Evolutionary conservation across 2,113 vertebrate genomes (phyloP).

Genomic region (Felis chaus): DNA sequence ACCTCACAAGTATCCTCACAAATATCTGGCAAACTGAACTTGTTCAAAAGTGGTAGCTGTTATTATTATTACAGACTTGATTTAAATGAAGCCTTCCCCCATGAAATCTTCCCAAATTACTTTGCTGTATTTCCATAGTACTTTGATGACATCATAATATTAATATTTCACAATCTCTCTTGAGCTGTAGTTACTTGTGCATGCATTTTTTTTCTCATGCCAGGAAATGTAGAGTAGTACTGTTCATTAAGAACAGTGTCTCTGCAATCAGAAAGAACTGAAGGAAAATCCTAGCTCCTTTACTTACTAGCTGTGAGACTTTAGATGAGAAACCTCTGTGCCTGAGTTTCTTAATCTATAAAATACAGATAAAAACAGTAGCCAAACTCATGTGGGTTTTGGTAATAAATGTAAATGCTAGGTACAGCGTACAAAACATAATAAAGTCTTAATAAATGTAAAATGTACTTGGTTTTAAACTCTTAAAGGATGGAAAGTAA

Average conservation of each 20-base stretch:
- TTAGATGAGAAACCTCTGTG: neutral
- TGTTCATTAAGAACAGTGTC: neutral
- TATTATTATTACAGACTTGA: neutral
- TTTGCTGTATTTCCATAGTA: neutral
- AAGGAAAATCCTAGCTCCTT: neutral
- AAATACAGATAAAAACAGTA: neutral
- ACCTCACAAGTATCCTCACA: neutral
- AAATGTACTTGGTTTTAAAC: neutral
- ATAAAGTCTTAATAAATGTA: neutral
- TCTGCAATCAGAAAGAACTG: neutral
- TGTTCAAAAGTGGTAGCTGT: neutral
- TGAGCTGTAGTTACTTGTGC: neutral
- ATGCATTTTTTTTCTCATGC: neutral
- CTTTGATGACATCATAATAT: neutral
- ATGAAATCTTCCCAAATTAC: neutral
- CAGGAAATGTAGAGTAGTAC: neutral
- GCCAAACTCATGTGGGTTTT: neutral
- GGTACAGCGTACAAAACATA: neutral
- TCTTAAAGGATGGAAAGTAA: neutral
- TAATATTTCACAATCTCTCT: neutral
- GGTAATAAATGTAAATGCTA: neutral
- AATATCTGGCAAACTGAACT: neutral
- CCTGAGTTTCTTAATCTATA: neutral
- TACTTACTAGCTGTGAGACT: neutral
- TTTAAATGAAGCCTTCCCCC: neutral